Evolutionary conservation across 2,888 invertebrate species (phyloP).

Genomic region (Hedya salicella): DNA sequence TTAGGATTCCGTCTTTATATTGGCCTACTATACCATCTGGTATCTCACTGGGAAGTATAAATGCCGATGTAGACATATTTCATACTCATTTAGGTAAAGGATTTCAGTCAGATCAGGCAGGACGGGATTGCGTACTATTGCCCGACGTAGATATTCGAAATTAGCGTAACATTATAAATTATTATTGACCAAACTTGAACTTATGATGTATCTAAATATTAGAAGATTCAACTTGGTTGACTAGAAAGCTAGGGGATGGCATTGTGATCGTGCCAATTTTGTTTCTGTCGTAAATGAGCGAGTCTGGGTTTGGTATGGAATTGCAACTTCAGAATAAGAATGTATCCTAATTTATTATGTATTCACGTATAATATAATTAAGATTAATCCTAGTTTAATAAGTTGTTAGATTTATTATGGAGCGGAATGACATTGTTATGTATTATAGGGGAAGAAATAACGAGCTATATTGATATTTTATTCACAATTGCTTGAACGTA

Average conservation of each 20-base stretch:
- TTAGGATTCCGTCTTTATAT: background rate
- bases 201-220: constrained; percentile 66
- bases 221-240: constrained; percentile 44
- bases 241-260: constrained; percentile 49
- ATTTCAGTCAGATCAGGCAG: no score
- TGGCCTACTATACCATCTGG: no score
- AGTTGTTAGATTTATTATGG: constrained; percentile 36
- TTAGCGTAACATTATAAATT: constrained; percentile 47
- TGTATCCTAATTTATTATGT: constrained; percentile 30
- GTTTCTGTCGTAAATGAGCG: constrained; percentile 20
- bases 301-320: constrained; percentile 18
- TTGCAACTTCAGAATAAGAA: constrained; percentile 23
- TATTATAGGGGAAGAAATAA: constrained; percentile 31
- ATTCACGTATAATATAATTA: constrained; percentile 27
- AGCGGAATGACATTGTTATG: constrained; percentile 35
- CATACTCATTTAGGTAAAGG: no score
- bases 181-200: constrained; percentile 69
- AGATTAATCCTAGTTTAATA: constrained; percentile 39
- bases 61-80: no score
- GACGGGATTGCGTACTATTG: background rate
- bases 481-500: constrained; percentile 35
- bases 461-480: constrained; percentile 37
- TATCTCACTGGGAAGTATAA: no score
- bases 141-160: background rate
- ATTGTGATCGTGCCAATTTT: constrained; percentile 35